Evolutionary conservation across 2,888 invertebrate genomes (phyloP).

Genomic region (Scaptomyza tumidula): DNA sequence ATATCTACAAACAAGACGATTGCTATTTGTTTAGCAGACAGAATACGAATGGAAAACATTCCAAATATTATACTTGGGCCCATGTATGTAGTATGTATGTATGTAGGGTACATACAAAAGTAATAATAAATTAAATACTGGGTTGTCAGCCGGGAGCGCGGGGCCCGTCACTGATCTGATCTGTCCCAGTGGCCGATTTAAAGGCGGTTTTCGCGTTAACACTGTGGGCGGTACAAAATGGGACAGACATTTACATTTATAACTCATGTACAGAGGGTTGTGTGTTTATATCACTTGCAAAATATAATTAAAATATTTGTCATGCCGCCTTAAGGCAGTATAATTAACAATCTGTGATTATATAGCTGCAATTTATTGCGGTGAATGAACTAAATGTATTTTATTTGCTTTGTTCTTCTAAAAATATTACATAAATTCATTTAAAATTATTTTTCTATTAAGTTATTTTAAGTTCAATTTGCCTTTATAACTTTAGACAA

Average conservation of each 20-base stretch:
- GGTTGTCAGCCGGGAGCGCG: constrained; percentile 19
- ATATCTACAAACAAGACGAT: constrained; percentile 6
- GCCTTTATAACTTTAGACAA: not conserved
- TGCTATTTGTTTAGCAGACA: constrained; percentile 40
- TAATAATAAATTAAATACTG: constrained; percentile 41
- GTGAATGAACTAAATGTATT: constrained; percentile 41
- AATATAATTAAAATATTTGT: constrained; percentile 55
- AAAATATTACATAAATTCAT: not conserved
- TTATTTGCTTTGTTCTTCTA: not conserved
- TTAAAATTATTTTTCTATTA: not conserved
- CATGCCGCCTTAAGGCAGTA: constrained; percentile 42
- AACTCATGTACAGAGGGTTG: constrained; percentile 16
- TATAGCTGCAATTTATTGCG: constrained; percentile 18
- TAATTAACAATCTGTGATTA: constrained; percentile 33
- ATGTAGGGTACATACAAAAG: constrained; percentile 17
- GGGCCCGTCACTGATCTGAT: constrained; percentile 18
- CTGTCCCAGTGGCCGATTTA: constrained; percentile 61
- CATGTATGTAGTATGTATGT: constrained; percentile 9
- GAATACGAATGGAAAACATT: constrained; percentile 44
- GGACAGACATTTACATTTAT: constrained; percentile 49
- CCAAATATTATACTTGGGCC: constrained; percentile 41
- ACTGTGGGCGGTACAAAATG: constrained; percentile 69
- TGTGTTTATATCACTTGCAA: constrained; percentile 32
- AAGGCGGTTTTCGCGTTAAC: constrained; percentile 49
- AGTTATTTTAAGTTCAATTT: not conserved